Percentiles rank a stretch among this genome's conserved stretches.
Conservation (phyloP, 2,113 vertebrate species). For the Chunga burmeisteri region DNA sequence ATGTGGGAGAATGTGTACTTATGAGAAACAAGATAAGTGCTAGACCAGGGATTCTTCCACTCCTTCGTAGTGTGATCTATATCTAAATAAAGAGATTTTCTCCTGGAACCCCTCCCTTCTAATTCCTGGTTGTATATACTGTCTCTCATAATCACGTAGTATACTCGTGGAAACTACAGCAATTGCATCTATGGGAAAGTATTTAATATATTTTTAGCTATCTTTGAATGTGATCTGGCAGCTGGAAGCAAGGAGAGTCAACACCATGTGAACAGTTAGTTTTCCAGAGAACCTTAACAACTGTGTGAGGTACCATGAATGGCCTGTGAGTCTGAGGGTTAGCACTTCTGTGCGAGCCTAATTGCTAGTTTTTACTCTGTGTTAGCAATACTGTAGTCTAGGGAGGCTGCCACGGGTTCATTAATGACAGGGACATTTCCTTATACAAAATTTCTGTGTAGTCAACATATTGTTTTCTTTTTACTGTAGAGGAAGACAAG, state of each 20-base stretch:
- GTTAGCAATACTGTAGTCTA: background rate
- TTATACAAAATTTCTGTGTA: background rate
- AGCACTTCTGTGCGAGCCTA: background rate
- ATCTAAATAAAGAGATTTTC: conserved; percentile 57
- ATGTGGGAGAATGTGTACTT: conserved; percentile 37
- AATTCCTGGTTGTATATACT: conserved; percentile 31
- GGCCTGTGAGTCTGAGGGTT: background rate
- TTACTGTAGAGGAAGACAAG: background rate
- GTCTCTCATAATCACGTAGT: conserved; percentile 16
- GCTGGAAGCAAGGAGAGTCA: conserved; percentile 42
- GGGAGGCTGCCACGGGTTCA: background rate
- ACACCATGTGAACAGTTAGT: conserved; percentile 13
- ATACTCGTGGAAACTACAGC: conserved; percentile 58
- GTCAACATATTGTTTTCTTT: background rate
- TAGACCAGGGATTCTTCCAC: conserved; percentile 32
- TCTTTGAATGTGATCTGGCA: conserved; percentile 61
- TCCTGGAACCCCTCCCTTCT: conserved; percentile 39
- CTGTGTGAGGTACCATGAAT: background rate
- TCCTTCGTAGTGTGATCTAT: background rate
- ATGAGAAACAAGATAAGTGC: conserved; percentile 23
- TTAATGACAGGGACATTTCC: background rate
- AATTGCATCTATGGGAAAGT: conserved; percentile 67
- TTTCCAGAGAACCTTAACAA: conserved; percentile 18
- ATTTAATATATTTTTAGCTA: conserved; percentile 69
- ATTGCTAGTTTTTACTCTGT: background rate